Evolutionary conservation across 2,888 invertebrate species (phyloP), one percentile per base, ranked within the genome.

Genomic region (Biston betularia): DNA sequence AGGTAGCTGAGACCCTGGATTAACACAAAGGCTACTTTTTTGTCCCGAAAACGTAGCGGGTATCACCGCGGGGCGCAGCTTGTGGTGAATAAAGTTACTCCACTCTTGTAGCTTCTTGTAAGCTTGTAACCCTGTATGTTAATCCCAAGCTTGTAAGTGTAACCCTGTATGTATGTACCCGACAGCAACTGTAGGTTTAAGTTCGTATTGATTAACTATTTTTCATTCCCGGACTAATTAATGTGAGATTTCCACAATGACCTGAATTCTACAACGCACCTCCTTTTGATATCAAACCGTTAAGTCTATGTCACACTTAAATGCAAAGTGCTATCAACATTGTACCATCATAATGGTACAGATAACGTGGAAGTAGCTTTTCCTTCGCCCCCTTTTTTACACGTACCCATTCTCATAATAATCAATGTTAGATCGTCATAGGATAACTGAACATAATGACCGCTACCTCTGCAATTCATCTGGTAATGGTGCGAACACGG

Each of bases 381-480:
- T 78, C 76, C 79, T 78, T 75, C 49, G 62, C 58, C 56, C 54
- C 48, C 52, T 45, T 76, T 77, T 72, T 71, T 72, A 74, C 71
- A 72, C 75, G 83, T 75, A 82, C 83, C 82, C 83, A 83, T 88
- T 89, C 89, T 85, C 86, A 85, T 83, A 84, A 83, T 86, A 87
- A 89, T 88, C 86, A 85, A 87, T 86, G 80, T 75, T 59, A 68
- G 82, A 86, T 86, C 79, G 79, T 76, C 71, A 72, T 75, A 79
- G 83, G 83, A 79, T 89, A 90, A 90, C 89, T 81, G 88, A 85
- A 88, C 87, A 79, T 90, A 90, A 90, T 88, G 84, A 86, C 79
- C 79, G 68, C 68, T 61, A 59, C 73, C 75, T 71, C 75, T 48
- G 65, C 67, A 68, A 68, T 63, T 69, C 60, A 64, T 60, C 79